Conservation (phyloP, 2,113 vertebrate genomes). For the Budorcas taxicolor region DNA sequence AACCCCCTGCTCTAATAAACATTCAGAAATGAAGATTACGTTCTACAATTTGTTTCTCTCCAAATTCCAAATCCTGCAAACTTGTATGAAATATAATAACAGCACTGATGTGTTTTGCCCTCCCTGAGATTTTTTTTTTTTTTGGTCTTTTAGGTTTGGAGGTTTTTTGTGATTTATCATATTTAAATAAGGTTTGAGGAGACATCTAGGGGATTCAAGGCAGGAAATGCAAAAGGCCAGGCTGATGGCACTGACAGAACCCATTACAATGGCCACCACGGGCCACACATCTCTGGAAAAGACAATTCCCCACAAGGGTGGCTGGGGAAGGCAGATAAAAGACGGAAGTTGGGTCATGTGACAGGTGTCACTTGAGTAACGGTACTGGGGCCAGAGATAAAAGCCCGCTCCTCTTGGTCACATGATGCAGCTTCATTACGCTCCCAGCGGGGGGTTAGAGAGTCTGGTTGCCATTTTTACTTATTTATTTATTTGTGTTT, state of each 20-base stretch:
- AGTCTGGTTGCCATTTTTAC: constrained; percentile 78
- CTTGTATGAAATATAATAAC: constrained; percentile 25
- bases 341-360: constrained; percentile 77
- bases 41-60: neutral
- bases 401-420: constrained; percentile 79
- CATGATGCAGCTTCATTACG: constrained; percentile 82
- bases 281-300: constrained; percentile 60
- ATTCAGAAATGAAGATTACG: neutral
- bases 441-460: constrained; percentile 80
- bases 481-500: constrained; percentile 81
- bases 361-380: constrained; percentile 83
- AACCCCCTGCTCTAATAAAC: neutral
- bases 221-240: constrained; percentile 13
- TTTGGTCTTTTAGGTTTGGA: neutral
- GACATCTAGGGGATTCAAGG: neutral
- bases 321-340: constrained; percentile 82
- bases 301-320: constrained; percentile 68
- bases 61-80: neutral
- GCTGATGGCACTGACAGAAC: constrained; percentile 25
- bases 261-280: constrained; percentile 20
- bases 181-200: constrained; percentile 1
- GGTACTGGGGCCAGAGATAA: constrained; percentile 82
- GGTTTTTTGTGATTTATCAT: neutral
- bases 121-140: neutral
- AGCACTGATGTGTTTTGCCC: neutral